Conservation (phyloP, 2,888 invertebrate species). For the Cantharis flavilabris region DNA sequence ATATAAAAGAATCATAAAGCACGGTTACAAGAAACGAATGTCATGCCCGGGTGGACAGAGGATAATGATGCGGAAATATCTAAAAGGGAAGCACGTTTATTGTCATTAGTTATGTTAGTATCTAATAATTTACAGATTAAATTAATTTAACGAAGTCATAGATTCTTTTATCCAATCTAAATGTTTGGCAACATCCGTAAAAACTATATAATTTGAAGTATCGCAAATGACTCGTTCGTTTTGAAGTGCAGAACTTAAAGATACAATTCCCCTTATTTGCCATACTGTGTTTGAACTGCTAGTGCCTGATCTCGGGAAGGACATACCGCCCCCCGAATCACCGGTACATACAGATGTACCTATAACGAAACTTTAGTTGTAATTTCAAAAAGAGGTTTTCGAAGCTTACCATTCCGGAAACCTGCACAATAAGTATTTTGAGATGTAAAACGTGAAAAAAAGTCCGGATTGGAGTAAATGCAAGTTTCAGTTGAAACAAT, state of each 20-base stretch:
- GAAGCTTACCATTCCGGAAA: constrained; percentile 44
- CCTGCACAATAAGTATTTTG: constrained; percentile 57
- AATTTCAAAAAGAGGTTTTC: neutral
- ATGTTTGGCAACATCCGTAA: constrained; percentile 65
- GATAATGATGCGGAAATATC: constrained; percentile 73
- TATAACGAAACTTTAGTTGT: constrained; percentile 38
- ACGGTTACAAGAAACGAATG: constrained; percentile 73
- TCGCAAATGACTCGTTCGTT: constrained; percentile 62
- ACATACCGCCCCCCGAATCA: constrained; percentile 55
- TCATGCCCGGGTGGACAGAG: constrained; percentile 70
- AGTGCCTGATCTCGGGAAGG: constrained; percentile 45
- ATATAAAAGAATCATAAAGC: constrained; percentile 68
- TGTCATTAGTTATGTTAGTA: constrained; percentile 62
- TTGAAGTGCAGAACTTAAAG: constrained; percentile 62
- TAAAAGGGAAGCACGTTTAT: constrained; percentile 73
- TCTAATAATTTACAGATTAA: neutral
- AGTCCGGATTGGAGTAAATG: constrained; percentile 64
- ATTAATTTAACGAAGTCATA: constrained; percentile 37
- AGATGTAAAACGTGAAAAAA: constrained; percentile 63
- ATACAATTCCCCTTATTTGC: constrained; percentile 59
- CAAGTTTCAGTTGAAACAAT: constrained; percentile 64
- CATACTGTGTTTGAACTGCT: constrained; percentile 40
- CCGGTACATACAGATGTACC: constrained; percentile 64
- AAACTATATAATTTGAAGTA: constrained; percentile 64
- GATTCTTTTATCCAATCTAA: constrained; percentile 55